Conservation (phyloP, 2,888 invertebrate genomes). For the Latheticus oryzae region DNA sequence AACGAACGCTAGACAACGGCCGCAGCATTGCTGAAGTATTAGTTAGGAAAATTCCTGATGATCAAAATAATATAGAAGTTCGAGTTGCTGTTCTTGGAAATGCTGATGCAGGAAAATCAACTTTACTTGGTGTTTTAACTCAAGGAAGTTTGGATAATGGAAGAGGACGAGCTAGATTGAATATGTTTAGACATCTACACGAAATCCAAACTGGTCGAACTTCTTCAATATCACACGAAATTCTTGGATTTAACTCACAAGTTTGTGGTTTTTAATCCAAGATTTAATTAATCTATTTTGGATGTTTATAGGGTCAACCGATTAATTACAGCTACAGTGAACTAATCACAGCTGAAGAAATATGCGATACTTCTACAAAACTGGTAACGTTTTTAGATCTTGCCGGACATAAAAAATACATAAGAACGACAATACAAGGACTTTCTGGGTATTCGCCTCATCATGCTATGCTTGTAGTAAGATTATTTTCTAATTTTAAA, state of each 20-base stretch:
- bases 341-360: conserved; percentile 91
- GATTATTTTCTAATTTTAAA: conserved; percentile 49
- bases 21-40: conserved; percentile 87
- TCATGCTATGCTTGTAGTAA: conserved; percentile 87
- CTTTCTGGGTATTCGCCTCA: conserved; percentile 94
- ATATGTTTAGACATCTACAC: conserved; percentile 95
- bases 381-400: conserved; percentile 95
- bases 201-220: conserved; percentile 95
- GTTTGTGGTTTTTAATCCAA: conserved; percentile 57
- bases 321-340: conserved; percentile 91
- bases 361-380: conserved; percentile 92
- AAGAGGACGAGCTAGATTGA: conserved; percentile 91
- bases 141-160: conserved; percentile 98
- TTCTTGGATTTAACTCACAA: conserved; percentile 92
- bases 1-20: conserved; percentile 70
- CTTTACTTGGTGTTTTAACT: conserved; percentile 93
- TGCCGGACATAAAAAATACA: conserved; percentile 96
- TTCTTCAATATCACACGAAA: conserved; percentile 95
- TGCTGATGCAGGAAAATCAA: conserved; percentile 97
- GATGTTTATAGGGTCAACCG: conserved; percentile 75
- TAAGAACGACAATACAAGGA: conserved; percentile 94
- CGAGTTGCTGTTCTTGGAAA: conserved; percentile 91
- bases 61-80: conserved; percentile 89
- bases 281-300: conserved; percentile 13
- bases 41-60: conserved; percentile 88